A percentile compares a stretch with the other conserved stretches of the same genome.
phyloP scores from a whole-genome alignment of 1,140 invertebrate genomes.

The Pissodes strobi region DNA sequence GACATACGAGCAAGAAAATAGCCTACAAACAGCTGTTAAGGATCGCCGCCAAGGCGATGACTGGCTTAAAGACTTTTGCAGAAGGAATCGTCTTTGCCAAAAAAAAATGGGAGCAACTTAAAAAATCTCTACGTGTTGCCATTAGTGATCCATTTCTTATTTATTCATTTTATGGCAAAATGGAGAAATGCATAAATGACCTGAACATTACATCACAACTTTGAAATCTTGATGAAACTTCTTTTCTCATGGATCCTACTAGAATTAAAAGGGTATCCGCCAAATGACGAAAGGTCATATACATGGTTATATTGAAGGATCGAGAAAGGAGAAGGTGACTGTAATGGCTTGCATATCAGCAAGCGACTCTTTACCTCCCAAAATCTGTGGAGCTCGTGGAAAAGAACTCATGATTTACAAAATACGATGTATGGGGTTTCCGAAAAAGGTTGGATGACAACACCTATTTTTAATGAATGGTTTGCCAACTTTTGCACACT shows the following conservation, averaged over 20 bases:
- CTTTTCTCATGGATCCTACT: background rate
- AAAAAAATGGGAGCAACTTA: background rate
- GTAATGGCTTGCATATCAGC: background rate
- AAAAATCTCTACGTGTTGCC: background rate
- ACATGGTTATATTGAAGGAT: background rate
- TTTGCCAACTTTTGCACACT: too few relatives aligned
- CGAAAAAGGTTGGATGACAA: too few relatives aligned
- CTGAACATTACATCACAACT: background rate
- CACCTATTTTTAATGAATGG: too few relatives aligned
- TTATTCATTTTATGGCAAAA: background rate
- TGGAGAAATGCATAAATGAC: background rate
- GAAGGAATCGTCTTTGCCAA: background rate
- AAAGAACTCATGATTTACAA: background rate
- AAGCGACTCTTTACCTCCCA: background rate
- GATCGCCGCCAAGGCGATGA: background rate
- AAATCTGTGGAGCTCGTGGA: background rate
- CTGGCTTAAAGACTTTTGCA: background rate
- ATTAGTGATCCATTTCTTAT: background rate
- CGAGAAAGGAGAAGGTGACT: background rate
- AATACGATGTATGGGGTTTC: background rate
- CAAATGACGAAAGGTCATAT: background rate
- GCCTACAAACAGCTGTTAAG: background rate
- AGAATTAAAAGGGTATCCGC: background rate
- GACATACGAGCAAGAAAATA: background rate
- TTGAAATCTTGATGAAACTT: background rate